A percentile compares a stretch with the other conserved stretches of the same genome.
These are phyloP conservation scores for Gortyna flavago DNA, from an alignment of 2,888 invertebrate species.

Conservation along the genomic window DNA sequence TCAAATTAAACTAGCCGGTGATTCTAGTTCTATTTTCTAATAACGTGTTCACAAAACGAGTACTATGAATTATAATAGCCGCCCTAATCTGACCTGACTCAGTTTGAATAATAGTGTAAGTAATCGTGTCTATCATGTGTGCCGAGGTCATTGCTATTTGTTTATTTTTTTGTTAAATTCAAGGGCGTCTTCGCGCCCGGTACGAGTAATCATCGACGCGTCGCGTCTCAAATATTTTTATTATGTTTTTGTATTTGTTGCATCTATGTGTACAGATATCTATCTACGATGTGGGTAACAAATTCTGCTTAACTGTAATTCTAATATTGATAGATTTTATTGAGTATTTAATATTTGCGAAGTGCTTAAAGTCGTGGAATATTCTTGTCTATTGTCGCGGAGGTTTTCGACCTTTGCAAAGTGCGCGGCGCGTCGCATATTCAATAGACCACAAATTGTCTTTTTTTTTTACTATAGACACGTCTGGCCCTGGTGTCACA, in stretches of 20 bases:
- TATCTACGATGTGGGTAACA: neutral
- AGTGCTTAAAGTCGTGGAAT: conserved; percentile 75
- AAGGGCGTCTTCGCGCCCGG: conserved; percentile 79
- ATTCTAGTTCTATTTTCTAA: conserved; percentile 85
- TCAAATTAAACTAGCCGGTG: conserved; percentile 83
- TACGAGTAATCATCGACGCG: conserved; percentile 61
- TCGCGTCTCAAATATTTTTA: conserved; percentile 61
- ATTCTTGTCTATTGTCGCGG: conserved; percentile 80
- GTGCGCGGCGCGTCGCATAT: conserved; percentile 76
- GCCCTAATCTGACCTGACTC: conserved; percentile 87
- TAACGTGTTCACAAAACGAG: conserved; percentile 83
- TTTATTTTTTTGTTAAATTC: conserved; percentile 86
- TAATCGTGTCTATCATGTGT: conserved; percentile 83
- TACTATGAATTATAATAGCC: conserved; percentile 82
- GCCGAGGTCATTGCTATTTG: conserved; percentile 88
- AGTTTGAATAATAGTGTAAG: conserved; percentile 78
- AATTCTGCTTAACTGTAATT: conserved; percentile 28
- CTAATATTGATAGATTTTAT: conserved; percentile 28
- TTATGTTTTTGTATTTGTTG: conserved; percentile 50
- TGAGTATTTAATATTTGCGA: conserved; percentile 58
- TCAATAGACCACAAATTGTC: conserved; percentile 76
- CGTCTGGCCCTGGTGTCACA: conserved; percentile 69
- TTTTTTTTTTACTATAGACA: conserved; percentile 72
- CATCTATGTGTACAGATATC: conserved; percentile 9
- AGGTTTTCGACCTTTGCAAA: conserved; percentile 82